Percentiles rank a stretch among this genome's conserved stretches.
Evolutionary conservation across 2,888 invertebrate species (phyloP).

Genomic region (Schizaphis graminum): DNA sequence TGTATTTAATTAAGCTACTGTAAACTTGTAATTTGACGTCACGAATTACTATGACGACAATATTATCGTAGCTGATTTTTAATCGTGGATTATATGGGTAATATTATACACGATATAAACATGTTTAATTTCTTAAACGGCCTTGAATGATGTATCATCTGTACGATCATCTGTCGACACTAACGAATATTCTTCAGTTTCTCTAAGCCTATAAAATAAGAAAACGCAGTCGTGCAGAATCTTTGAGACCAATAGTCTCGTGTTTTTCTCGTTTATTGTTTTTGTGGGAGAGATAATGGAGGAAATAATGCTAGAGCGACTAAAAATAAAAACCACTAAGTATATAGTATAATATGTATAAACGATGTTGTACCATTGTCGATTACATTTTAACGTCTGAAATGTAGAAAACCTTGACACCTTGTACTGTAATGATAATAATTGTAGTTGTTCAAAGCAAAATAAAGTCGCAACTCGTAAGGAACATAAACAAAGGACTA

Average conservation of each 20-base stretch:
- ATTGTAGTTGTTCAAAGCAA: neutral
- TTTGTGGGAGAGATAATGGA: conserved; percentile 11
- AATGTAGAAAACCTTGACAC: conserved; percentile 3
- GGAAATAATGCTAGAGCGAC: conserved; percentile 14
- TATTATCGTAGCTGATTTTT: neutral
- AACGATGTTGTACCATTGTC: neutral
- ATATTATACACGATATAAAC: neutral
- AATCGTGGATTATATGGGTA: neutral
- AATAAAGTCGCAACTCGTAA: neutral
- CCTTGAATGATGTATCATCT: conserved; percentile 38
- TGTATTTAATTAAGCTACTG: neutral
- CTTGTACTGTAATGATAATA: neutral
- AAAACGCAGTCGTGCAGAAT: neutral
- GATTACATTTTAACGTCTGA: neutral
- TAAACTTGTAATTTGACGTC: conserved; percentile 4
- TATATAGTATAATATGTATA: neutral
- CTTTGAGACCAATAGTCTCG: neutral
- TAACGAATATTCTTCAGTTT: neutral
- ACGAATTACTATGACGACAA: neutral
- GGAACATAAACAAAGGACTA: neutral
- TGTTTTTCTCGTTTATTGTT: conserved; percentile 7
- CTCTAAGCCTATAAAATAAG: neutral
- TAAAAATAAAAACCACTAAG: conserved; percentile 16
- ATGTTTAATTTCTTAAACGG: conserved; percentile 5
- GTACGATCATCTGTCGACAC: conserved; percentile 20